Evolutionary conservation across 2,888 invertebrate species (phyloP).

Genomic region (Eretmocerus hayati): DNA sequence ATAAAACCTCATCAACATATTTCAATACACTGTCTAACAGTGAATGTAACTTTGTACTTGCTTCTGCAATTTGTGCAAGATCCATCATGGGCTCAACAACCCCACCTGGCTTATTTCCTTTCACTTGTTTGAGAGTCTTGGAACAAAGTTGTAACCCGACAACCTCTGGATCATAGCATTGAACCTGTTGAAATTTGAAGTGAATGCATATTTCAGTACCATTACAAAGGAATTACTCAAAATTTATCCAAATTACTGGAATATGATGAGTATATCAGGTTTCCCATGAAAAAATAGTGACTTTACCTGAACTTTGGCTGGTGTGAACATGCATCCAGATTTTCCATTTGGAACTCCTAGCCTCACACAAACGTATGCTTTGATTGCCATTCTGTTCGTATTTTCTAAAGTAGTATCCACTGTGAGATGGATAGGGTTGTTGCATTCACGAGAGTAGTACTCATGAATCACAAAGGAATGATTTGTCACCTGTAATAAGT

Average conservation of each 20-base stretch:
- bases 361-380: constrained; percentile 87
- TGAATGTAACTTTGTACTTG: constrained; percentile 68
- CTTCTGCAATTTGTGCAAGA: constrained; percentile 78
- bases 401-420: constrained; percentile 87
- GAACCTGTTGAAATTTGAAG: constrained; percentile 49
- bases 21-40: constrained; percentile 71
- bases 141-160: constrained; percentile 75
- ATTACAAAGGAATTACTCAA: neutral
- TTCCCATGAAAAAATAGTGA: constrained; percentile 4
- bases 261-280: neutral
- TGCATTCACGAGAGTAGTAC: constrained; percentile 91
- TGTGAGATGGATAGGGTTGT: constrained; percentile 90
- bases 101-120: constrained; percentile 37
- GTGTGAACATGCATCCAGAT: constrained; percentile 93
- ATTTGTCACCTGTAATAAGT: constrained; percentile 67
- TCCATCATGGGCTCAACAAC: constrained; percentile 66
- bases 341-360: constrained; percentile 92
- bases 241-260: neutral
- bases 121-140: constrained; percentile 57
- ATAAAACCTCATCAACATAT: constrained; percentile 90
- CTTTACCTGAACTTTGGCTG: constrained; percentile 71
- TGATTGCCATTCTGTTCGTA: constrained; percentile 79
- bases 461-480: constrained; percentile 97
- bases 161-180: constrained; percentile 87
- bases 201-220: neutral